Conservation (phyloP, 2,888 invertebrate species). For the Aproaerema taeniolella region DNA sequence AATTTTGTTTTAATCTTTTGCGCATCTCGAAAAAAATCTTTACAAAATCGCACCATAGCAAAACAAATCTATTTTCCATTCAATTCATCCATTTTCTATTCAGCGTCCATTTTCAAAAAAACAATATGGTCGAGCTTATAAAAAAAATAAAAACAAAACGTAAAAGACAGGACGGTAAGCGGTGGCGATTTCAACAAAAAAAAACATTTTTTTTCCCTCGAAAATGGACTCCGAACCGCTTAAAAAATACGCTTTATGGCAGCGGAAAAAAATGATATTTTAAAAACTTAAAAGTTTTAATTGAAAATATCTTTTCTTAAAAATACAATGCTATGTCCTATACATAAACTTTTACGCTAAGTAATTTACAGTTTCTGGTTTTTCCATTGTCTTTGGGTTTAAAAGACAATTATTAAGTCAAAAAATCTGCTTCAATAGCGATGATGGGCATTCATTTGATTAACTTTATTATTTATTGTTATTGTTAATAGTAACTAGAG, state of each 20-base stretch:
- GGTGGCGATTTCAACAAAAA: constrained; percentile 26
- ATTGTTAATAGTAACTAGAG: too few relatives aligned
- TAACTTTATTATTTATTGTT: too few relatives aligned
- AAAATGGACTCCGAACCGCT: constrained; percentile 43
- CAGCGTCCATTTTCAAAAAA: constrained; percentile 23
- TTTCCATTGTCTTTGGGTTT: constrained; percentile 18
- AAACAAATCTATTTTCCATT: constrained; percentile 15
- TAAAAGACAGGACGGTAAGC: constrained; percentile 20
- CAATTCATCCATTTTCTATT: too few relatives aligned
- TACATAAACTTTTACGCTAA: constrained; percentile 40
- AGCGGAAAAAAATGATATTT: constrained; percentile 42
- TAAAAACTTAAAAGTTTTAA: constrained; percentile 37
- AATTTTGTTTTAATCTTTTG: too few relatives aligned
- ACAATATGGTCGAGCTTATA: constrained; percentile 24
- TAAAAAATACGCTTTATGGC: constrained; percentile 53
- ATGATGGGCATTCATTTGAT: constrained; percentile 4
- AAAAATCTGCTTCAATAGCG: constrained; percentile 6
- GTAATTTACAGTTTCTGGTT: constrained; percentile 56
- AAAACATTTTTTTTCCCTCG: constrained; percentile 28
- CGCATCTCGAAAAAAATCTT: constrained; percentile 1
- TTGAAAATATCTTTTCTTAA: constrained; percentile 69
- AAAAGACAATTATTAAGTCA: constrained; percentile 11
- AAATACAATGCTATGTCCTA: constrained; percentile 50
- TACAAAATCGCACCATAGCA: constrained; percentile 10
- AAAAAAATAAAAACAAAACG: constrained; percentile 6